Base-by-base conservation (phyloP, 2,113 vertebrate genomes). In the Poeciliopsis occidentalis region DNA sequence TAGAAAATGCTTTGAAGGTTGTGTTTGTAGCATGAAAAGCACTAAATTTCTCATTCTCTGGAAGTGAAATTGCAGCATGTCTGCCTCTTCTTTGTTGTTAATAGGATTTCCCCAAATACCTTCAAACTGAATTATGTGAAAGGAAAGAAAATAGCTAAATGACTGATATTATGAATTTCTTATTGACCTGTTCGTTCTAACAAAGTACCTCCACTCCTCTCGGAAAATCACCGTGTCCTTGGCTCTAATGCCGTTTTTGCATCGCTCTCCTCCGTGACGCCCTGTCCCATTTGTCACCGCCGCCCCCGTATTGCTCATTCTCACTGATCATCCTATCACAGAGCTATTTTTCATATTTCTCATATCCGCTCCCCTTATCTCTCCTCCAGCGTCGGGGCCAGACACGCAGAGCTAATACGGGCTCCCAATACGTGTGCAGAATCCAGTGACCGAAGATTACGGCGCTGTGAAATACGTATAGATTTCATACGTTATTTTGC, bases 341-440 rank as follows among this genome's bases (percentile, higher is more conserved):
- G 81, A 63, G 88, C 91, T 92, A 93, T 92, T 93, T 93, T 92
- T 93, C 92, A 92, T 92, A 93, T 92, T 93, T 94, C 91, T 94
- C 92, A 93, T 94, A 93, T 94, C 93, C 93, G 92, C 87, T 91
- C 67, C 37, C 88, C 93, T 94, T 94, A 94, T 94, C 91, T 92
- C 86, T 91, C 81, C 57, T 64, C 34, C 86, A 85, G 87, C 76
- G 86, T 87, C 89, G 84, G 87, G 86, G 88, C 92, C 91, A 92
- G 92, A 92, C 91, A 88, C 89, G 87, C 92, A 93, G 85, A 91
- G 88, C 90, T 93, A 94, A 94, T 91, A 92, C 90, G 87, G 87
- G 64, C 84, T 86, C 74, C 79, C 72, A 31, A 57, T 90, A 92
- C 90, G 92, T 93, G 91, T 74, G 7, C 88, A 85, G 90, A 92